Conservation (phyloP, 2,888 invertebrate species). For the Dicranocentrus wangi region DNA sequence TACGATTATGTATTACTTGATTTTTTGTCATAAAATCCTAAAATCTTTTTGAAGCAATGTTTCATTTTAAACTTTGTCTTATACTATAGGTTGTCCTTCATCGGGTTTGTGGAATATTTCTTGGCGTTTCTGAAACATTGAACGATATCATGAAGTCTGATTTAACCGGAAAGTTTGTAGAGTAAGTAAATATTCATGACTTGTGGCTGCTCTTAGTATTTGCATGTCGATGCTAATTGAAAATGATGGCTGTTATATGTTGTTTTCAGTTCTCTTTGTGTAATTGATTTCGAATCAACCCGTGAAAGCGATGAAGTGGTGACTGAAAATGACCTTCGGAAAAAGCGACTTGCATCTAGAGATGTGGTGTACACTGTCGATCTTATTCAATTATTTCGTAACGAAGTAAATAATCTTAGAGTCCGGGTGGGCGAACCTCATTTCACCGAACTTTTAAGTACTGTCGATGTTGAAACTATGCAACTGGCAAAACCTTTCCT, state of each 20-base stretch:
- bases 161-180: constrained; percentile 79
- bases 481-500: constrained; percentile 77
- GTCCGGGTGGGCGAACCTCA: constrained; percentile 84
- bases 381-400: constrained; percentile 76
- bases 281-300: constrained; percentile 69
- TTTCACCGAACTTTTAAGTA: constrained; percentile 84
- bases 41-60: neutral
- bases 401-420: constrained; percentile 82
- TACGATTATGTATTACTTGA: too few species aligned
- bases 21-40: too few species aligned
- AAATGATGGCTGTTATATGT: constrained; percentile 21
- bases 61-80: too few species aligned
- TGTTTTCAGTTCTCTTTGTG: constrained; percentile 70
- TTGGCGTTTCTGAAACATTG: constrained; percentile 84
- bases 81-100: constrained; percentile 82
- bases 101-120: constrained; percentile 83
- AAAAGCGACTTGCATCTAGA: constrained; percentile 80
- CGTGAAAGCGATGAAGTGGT: constrained; percentile 78
- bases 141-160: constrained; percentile 86
- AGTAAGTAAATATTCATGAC: constrained; percentile 75
- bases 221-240: neutral
- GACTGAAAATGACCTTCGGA: constrained; percentile 85
- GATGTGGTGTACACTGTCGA: constrained; percentile 89
- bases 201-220: neutral
- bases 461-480: constrained; percentile 83